These are phyloP conservation scores for Tetrapedia diversipes DNA, from an alignment of 2,888 invertebrate species.

Conservation along the genomic window DNA sequence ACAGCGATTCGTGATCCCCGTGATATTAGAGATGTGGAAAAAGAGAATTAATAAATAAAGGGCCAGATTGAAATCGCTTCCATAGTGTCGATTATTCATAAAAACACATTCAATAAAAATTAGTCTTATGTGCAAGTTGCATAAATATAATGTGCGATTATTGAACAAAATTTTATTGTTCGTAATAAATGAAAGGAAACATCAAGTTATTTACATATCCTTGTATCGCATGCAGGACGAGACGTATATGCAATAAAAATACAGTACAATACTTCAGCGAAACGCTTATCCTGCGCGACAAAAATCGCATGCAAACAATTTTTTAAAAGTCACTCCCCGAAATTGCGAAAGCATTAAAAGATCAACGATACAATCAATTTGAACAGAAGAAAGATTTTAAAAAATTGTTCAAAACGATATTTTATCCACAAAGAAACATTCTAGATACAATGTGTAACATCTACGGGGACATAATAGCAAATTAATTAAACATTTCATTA, in stretches of 20 bases:
- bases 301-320: conserved; percentile 20
- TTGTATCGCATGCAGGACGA: conserved; percentile 20
- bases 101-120: conserved; percentile 12
- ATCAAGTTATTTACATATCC: conserved; percentile 15
- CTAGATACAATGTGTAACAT: neutral
- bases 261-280: neutral
- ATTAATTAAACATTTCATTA: conserved; percentile 6
- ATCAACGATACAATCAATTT: neutral
- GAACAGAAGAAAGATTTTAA: neutral
- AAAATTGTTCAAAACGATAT: neutral
- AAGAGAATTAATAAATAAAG: neutral
- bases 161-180: neutral
- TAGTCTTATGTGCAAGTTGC: conserved; percentile 13
- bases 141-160: conserved; percentile 4
- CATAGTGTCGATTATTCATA: neutral
- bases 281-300: neutral
- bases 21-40: neutral
- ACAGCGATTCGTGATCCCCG: neutral
- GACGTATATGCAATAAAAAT: neutral
- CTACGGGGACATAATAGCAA: too few relatives aligned
- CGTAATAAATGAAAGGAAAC: neutral
- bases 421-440: conserved; percentile 5
- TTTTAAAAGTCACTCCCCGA: too few relatives aligned
- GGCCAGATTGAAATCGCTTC: neutral
- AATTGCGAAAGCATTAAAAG: conserved; percentile 7